Conservation (phyloP, 2,113 vertebrate genomes). For the Brienomyrus longianalis region DNA sequence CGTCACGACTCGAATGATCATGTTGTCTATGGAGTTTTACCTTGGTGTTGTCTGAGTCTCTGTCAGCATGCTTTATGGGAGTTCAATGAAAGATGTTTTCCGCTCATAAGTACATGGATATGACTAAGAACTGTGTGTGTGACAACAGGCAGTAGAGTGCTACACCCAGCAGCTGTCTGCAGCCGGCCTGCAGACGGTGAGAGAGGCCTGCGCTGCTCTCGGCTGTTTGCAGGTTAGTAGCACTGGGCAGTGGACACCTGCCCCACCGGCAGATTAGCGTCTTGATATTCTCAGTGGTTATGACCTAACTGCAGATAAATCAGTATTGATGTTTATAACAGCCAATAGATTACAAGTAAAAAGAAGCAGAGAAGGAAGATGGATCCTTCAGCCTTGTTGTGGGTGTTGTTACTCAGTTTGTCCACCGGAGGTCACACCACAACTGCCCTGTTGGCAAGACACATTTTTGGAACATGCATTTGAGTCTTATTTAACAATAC, state of each 20-base stretch:
- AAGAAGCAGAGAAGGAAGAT: neutral
- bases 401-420: neutral
- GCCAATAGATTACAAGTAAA: neutral
- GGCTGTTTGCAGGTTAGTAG: constrained; percentile 75
- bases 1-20: neutral
- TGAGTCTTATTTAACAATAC: neutral
- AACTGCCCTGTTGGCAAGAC: neutral
- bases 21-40: no score
- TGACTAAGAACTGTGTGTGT: constrained; percentile 10
- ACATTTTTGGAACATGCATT: neutral
- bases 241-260: constrained; percentile 21
- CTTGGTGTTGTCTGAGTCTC: neutral
- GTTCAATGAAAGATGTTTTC: neutral
- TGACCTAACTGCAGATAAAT: neutral
- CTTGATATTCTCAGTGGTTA: neutral
- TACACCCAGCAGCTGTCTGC: constrained; percentile 83
- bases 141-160: constrained; percentile 75
- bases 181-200: constrained; percentile 72
- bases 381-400: neutral
- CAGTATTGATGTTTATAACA: neutral
- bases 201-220: constrained; percentile 79
- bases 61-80: neutral
- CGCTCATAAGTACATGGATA: neutral
- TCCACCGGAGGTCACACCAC: neutral
- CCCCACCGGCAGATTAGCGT: neutral